Conservation (phyloP, 2,113 vertebrate genomes). For the Microcebus griseorufus region DNA sequence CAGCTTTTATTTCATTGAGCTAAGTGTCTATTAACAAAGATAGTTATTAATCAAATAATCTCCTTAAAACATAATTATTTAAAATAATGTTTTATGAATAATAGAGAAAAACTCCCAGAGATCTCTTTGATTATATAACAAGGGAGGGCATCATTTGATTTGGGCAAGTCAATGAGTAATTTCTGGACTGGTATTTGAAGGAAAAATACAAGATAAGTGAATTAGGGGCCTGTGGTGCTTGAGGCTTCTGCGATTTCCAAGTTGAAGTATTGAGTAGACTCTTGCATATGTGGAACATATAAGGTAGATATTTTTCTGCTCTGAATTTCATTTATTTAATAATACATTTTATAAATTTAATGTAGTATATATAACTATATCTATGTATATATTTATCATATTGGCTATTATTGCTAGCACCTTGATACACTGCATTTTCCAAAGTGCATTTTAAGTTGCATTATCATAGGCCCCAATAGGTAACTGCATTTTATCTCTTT, state of each 20-base stretch:
- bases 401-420: background rate
- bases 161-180: background rate
- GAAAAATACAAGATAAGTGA: background rate
- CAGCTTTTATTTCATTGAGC: background rate
- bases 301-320: background rate
- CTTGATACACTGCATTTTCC: background rate
- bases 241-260: background rate
- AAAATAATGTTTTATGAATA: background rate
- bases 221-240: background rate
- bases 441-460: constrained; percentile 6
- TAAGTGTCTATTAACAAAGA: background rate
- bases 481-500: background rate
- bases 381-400: background rate
- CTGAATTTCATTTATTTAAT: background rate
- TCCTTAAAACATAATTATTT: background rate
- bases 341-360: background rate
- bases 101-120: background rate
- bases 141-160: background rate
- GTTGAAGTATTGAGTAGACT: background rate
- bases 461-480: background rate
- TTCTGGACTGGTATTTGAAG: background rate
- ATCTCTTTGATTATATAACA: background rate
- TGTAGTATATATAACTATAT: background rate
- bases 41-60: background rate
- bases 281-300: background rate